Evolutionary conservation across 2,888 invertebrate species (phyloP), one percentile per base, ranked within the genome.

Genomic region (Caradrina clavipalpis): DNA sequence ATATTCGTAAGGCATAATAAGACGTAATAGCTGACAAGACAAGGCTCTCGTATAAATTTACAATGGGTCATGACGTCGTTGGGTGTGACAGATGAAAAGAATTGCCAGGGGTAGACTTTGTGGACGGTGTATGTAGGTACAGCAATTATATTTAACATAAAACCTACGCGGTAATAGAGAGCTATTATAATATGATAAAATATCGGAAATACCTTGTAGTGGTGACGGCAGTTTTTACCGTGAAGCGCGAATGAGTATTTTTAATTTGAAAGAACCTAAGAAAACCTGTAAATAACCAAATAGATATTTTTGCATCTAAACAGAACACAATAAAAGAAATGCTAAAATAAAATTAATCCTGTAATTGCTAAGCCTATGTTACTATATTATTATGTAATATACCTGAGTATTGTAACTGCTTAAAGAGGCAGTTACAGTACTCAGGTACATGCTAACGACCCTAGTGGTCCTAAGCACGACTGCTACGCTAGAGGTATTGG

Each of bases 31-130:
- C 75, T 75, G 83, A 85, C 80, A 82, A 69, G 74, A 83, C 86
- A 86, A 88, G 86, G 81, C 72, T 78, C 66, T 69, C 75, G 80
- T 79, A 77, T 81, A 78, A 83, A 82, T 86, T 87, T 85, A 87
- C 79, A 80, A 84, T 81, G 50, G 83, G 53, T 39, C 50, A 76
- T 87, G 89, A 87, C 88, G 89, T 90, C 86, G 87, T 65, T 54
- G 64, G 70, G 70, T 62, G 61, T 91, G 92, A 92, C 92, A 91
- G 81, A 86, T 91, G 86, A 90, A 92, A 92, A 92, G 92, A 92
- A 92, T 92, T 92, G 87, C 88, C 72, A 76, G 72, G 82, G 85
- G 81, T 78, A 66, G 76, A 66, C 79, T 81, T 83, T 76, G 78
- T 76, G 64, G 57, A 56, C 78, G 64, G 59, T 67, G 53, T 69